Percentiles rank a stretch among this genome's conserved stretches.
phyloP scores from a whole-genome alignment of 1,140 invertebrate genomes.

The Dolichoris vasculosae region DNA sequence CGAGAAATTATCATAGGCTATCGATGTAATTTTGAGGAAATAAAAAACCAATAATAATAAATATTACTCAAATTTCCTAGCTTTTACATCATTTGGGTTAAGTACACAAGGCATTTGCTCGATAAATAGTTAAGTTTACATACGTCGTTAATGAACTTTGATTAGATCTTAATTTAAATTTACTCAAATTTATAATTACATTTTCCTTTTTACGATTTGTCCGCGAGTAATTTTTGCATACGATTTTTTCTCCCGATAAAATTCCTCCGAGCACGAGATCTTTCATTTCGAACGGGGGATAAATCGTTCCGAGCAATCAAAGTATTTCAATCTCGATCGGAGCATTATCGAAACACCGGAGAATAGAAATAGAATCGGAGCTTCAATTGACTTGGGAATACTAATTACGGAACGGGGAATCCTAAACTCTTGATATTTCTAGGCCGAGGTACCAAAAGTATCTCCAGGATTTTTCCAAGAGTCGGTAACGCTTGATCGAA shows the following conservation, averaged over 20 bases:
- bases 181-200: constrained; percentile 5
- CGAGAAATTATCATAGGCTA: not conserved
- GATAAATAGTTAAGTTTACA: not conserved
- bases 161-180: not conserved
- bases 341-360: not conserved
- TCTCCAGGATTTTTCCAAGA: not conserved
- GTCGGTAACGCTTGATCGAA: not conserved
- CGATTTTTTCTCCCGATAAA: not conserved
- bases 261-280: not conserved
- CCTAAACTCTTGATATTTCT: constrained; percentile 22
- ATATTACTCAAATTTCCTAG: not conserved
- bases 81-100: not conserved
- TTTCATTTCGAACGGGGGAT: not conserved
- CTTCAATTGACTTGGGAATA: not conserved
- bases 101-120: not conserved
- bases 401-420: constrained; percentile 12
- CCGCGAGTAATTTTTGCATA: not conserved
- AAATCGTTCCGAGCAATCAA: not conserved
- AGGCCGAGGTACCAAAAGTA: not conserved
- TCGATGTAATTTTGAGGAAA: not conserved
- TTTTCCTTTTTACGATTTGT: not conserved
- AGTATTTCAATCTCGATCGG: not conserved
- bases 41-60: not conserved
- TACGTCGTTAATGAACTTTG: not conserved
- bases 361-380: not conserved